Evolutionary conservation across 2,888 invertebrate genomes (phyloP).

Genomic region (Ormyrus rosae): DNA sequence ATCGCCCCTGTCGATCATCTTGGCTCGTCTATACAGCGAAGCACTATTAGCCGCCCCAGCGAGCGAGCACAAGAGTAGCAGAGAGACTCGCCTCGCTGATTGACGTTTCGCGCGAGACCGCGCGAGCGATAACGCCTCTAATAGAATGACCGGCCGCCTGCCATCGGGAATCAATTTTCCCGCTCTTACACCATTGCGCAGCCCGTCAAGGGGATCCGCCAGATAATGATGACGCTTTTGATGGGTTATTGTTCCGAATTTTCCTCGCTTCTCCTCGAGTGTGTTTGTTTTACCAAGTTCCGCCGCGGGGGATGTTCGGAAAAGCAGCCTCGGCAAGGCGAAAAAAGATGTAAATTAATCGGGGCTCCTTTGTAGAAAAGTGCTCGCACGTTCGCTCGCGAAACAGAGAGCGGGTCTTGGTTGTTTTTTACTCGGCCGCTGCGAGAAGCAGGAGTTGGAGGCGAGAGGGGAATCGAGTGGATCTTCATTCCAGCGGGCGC

Average conservation of each 20-base stretch:
- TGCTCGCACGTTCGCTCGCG: background rate
- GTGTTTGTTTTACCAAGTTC: too few relatives aligned
- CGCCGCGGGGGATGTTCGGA: too few relatives aligned
- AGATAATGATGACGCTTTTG: background rate
- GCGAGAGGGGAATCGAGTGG: conserved; percentile 10
- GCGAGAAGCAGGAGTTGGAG: background rate
- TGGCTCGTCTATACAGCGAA: conserved; percentile 61
- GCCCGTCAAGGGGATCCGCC: background rate
- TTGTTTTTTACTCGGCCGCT: background rate
- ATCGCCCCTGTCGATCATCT: conserved; percentile 68
- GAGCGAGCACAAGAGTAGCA: conserved; percentile 52
- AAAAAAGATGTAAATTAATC: conserved; percentile 49
- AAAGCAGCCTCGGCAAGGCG: too few relatives aligned
- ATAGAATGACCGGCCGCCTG: conserved; percentile 24
- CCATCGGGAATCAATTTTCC: conserved; percentile 36
- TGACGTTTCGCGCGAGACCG: conserved; percentile 25
- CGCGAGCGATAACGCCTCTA: conserved; percentile 39
- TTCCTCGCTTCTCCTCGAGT: too few relatives aligned
- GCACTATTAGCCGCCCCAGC: conserved; percentile 64
- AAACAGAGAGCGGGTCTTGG: background rate
- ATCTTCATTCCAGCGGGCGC: conserved; percentile 54
- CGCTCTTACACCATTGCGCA: background rate
- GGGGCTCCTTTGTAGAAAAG: conserved; percentile 49
- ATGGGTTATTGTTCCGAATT: too few relatives aligned
- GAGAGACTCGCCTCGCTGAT: conserved; percentile 15